phyloP scores from a whole-genome alignment of 2,797 vertebrate species.

The Sebastes steindachneri region DNA sequence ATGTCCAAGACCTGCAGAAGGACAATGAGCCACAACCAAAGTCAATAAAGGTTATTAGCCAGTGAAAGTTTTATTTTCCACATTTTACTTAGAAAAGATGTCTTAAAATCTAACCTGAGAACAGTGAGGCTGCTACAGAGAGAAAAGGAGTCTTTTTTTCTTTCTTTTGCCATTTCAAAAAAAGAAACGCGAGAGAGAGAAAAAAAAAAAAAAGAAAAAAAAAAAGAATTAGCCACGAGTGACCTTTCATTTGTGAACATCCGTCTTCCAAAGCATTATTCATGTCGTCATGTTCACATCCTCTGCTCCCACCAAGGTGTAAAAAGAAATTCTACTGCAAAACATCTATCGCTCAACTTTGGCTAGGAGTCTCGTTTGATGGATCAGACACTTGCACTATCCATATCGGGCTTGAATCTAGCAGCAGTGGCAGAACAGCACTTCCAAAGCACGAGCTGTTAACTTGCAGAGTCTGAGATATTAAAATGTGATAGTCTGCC shows the following conservation, averaged over 20 bases:
- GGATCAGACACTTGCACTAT: constrained; percentile 60
- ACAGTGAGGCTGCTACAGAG: constrained; percentile 76
- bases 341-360: constrained; percentile 60
- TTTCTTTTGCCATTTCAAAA: constrained; percentile 64
- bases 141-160: constrained; percentile 23
- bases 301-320: constrained; percentile 46
- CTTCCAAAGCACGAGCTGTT: constrained; percentile 66
- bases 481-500: constrained; percentile 59
- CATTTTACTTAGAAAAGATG: constrained; percentile 77
- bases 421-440: constrained; percentile 55
- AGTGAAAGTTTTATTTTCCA: constrained; percentile 76
- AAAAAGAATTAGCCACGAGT: constrained; percentile 54
- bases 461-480: constrained; percentile 54
- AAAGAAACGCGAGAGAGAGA: constrained; percentile 18
- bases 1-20: neutral
- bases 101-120: constrained; percentile 80
- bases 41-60: constrained; percentile 43
- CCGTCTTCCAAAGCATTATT: constrained; percentile 53
- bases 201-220: neutral
- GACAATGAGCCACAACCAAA: constrained; percentile 48
- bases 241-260: constrained; percentile 69
- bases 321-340: constrained; percentile 41
- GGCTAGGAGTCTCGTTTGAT: constrained; percentile 56
- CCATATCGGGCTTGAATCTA: constrained; percentile 46
- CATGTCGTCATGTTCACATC: constrained; percentile 56